These are phyloP conservation scores for Pelusios castaneus DNA, from an alignment of 2,113 vertebrate genomes.

Conservation along the genomic window DNA sequence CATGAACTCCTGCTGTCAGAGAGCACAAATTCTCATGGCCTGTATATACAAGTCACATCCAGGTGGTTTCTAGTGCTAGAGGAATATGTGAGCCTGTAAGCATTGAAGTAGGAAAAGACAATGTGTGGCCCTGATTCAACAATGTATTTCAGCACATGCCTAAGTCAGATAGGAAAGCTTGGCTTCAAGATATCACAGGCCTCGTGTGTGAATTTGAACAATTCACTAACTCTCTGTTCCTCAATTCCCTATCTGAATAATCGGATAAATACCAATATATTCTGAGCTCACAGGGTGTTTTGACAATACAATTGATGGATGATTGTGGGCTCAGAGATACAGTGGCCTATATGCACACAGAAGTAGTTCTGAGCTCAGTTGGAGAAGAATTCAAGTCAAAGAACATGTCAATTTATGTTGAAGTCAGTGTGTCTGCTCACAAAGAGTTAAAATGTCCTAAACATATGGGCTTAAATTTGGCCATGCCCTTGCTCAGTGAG, in stretches of 20 bases:
- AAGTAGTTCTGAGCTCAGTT: neutral
- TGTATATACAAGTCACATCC: neutral
- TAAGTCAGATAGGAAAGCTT: neutral
- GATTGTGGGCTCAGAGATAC: neutral
- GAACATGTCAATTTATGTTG: neutral
- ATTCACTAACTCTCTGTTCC: neutral
- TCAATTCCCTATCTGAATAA: neutral
- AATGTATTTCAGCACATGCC: neutral
- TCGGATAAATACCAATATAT: neutral
- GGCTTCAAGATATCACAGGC: neutral
- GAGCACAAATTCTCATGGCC: accelerated
- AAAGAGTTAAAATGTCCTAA: neutral
- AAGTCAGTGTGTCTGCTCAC: neutral
- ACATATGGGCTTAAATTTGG: neutral
- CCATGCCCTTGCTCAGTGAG: neutral
- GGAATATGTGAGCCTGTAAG: accelerated
- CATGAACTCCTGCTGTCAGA: neutral
- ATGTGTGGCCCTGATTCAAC: neutral
- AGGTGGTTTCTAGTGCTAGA: neutral
- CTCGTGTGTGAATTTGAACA: neutral
- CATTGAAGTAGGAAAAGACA: neutral
- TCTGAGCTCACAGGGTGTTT: neutral
- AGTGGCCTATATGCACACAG: neutral
- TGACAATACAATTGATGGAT: neutral
- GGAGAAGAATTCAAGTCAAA: neutral